Conservation (phyloP, 2,113 vertebrate genomes). For the Oreochromis tanganicae region DNA sequence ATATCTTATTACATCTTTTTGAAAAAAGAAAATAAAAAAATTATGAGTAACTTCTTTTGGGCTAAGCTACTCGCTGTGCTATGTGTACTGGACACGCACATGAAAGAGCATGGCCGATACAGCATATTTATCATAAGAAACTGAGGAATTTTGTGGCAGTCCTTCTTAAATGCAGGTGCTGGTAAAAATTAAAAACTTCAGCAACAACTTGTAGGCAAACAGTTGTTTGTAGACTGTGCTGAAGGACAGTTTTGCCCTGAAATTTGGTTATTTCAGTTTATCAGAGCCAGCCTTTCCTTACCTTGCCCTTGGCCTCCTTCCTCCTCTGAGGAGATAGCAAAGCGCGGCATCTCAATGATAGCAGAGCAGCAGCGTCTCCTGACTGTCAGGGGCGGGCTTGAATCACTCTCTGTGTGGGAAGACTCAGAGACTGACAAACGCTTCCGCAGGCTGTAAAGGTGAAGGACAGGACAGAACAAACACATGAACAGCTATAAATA, state of each 20-base stretch:
- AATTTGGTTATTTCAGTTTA: background rate
- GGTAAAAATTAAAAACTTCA: background rate
- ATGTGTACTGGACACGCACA: background rate
- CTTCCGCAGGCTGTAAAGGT: slow-evolving; percentile 80
- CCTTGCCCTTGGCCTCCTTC: slow-evolving; percentile 61
- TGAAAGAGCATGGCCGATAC: background rate
- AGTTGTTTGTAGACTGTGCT: background rate
- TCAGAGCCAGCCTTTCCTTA: background rate
- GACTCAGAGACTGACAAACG: slow-evolving; percentile 92
- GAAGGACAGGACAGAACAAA: background rate
- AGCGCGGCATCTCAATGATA: slow-evolving; percentile 87
- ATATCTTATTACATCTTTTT: background rate
- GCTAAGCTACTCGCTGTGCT: background rate
- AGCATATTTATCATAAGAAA: background rate
- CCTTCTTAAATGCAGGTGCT: background rate
- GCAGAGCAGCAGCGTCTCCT: slow-evolving; percentile 87
- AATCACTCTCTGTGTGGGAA: slow-evolving; percentile 96
- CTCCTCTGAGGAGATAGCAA: slow-evolving; percentile 85
- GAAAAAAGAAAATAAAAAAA: background rate
- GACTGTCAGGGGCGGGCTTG: slow-evolving; percentile 89
- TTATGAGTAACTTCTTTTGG: background rate
- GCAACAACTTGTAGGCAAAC: background rate
- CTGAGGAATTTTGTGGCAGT: background rate
- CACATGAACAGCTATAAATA: background rate
- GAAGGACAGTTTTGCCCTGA: background rate